phyloP scores from a whole-genome alignment of 2,888 invertebrate species.

The Coenonympha glycerion region DNA sequence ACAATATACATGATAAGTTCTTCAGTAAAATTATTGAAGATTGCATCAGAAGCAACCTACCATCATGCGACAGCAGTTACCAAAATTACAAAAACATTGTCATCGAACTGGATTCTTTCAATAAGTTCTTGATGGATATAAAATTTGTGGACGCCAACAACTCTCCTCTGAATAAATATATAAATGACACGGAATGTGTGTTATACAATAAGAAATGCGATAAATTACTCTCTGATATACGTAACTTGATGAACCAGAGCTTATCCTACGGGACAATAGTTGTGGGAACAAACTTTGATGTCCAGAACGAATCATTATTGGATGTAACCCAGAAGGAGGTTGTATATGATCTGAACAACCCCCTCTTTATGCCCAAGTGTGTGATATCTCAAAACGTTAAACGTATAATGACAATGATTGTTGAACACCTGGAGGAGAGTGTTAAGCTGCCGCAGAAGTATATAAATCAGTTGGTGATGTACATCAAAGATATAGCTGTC shows the following conservation, averaged over 20 bases:
- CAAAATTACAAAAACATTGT: constrained; percentile 60
- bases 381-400: constrained; percentile 62
- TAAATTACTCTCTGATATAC: constrained; percentile 56
- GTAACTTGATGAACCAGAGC: constrained; percentile 52
- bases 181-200: constrained; percentile 62
- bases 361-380: constrained; percentile 62
- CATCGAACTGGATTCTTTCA: constrained; percentile 61
- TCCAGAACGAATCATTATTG: constrained; percentile 44
- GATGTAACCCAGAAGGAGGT: constrained; percentile 44
- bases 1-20: constrained; percentile 56
- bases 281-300: constrained; percentile 42
- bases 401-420: constrained; percentile 52
- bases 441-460: constrained; percentile 56
- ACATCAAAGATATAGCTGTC: constrained; percentile 61
- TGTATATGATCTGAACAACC: constrained; percentile 52
- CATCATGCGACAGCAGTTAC: constrained; percentile 60
- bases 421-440: constrained; percentile 62
- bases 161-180: constrained; percentile 63
- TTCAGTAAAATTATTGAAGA: constrained; percentile 65
- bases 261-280: constrained; percentile 51
- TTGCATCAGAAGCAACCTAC: constrained; percentile 60
- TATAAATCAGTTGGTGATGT: constrained; percentile 50
- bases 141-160: constrained; percentile 56
- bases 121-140: constrained; percentile 64
- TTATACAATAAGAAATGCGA: constrained; percentile 68